Evolutionary conservation across 2,113 vertebrate genomes (phyloP).

Genomic region (Tragelaphus scriptus): DNA sequence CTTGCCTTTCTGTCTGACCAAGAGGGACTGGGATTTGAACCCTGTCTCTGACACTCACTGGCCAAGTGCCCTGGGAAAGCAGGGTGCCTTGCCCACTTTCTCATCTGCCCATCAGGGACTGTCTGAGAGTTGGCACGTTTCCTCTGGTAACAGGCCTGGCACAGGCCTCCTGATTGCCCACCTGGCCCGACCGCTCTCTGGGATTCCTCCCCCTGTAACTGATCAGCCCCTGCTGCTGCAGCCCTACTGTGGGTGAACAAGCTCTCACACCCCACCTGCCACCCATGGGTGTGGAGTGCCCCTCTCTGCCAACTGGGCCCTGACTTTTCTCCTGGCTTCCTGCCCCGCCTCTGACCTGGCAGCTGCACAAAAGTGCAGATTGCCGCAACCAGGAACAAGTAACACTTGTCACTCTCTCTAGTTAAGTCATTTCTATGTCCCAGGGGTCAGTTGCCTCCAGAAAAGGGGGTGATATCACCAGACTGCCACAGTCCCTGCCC

Average conservation of each 20-base stretch:
- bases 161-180: background rate
- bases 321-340: background rate
- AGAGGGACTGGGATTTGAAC: background rate
- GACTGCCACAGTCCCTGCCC: background rate
- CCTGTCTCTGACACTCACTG: background rate
- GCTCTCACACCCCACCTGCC: background rate
- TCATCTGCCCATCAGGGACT: background rate
- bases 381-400: background rate
- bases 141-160: background rate
- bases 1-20: background rate
- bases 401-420: background rate
- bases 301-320: background rate
- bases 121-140: background rate
- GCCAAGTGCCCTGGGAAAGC: background rate
- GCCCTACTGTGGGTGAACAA: background rate
- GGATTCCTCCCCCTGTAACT: background rate
- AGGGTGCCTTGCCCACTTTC: too few relatives aligned
- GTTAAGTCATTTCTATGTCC: background rate
- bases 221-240: background rate
- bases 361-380: background rate
- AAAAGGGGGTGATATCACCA: background rate
- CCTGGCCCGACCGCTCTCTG: background rate
- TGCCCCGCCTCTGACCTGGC: background rate
- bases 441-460: background rate
- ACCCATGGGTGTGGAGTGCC: fast-evolving